Evolutionary conservation across 2,888 invertebrate genomes (phyloP).

Genomic region (Frankliniella fusca): DNA sequence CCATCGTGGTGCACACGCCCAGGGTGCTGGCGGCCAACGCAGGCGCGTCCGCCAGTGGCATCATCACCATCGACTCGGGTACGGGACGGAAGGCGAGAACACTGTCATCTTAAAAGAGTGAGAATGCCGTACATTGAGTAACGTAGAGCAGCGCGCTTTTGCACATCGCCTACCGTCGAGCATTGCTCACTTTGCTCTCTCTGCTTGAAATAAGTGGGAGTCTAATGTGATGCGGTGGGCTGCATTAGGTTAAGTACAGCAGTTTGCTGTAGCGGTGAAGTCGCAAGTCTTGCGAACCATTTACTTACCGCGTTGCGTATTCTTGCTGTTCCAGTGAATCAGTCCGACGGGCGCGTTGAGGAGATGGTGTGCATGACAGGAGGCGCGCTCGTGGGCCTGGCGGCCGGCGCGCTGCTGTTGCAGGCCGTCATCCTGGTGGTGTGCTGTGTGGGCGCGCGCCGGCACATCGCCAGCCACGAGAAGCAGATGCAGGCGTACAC

Average conservation of each 20-base stretch:
- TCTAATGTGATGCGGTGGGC: too few relatives aligned
- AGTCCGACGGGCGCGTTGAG: background rate
- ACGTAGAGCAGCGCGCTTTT: too few relatives aligned
- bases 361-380: slow-evolving; percentile 40
- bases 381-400: slow-evolving; percentile 39
- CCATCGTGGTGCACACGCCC: slow-evolving; percentile 32
- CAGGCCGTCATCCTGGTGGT: slow-evolving; percentile 41
- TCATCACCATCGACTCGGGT: slow-evolving; percentile 30
- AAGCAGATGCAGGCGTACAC: slow-evolving; percentile 35
- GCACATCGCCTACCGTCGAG: background rate
- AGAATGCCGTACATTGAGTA: too few relatives aligned
- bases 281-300: too few relatives aligned
- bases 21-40: slow-evolving; percentile 27
- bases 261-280: too few relatives aligned
- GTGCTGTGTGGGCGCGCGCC: slow-evolving; percentile 40
- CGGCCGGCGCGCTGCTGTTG: slow-evolving; percentile 40
- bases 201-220: background rate
- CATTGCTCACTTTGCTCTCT: too few relatives aligned
- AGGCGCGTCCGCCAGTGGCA: slow-evolving; percentile 29
- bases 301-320: background rate
- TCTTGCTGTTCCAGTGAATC: background rate
- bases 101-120: too few relatives aligned
- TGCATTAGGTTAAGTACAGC: too few relatives aligned
- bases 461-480: slow-evolving; percentile 36
- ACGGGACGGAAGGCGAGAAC: background rate